Percentiles rank a stretch among this genome's conserved stretches.
Conservation (phyloP, 1,140 invertebrate species). For the Diachasma alloeum region DNA sequence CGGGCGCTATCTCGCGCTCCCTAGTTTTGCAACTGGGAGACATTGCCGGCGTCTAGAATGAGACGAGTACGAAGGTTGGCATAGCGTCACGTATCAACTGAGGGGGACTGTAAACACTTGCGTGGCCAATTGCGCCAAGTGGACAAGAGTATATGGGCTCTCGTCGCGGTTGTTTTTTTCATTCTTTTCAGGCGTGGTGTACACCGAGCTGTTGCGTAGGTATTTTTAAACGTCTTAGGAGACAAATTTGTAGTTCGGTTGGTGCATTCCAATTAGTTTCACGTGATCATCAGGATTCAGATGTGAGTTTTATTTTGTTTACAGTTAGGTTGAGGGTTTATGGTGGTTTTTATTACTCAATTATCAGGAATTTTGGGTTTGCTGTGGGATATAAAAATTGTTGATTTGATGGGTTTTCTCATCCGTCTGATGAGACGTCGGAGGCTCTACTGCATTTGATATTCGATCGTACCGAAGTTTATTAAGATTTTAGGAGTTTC, state of each 20-base stretch:
- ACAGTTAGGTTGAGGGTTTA: no score
- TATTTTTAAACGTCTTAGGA: slow-evolving; percentile 5
- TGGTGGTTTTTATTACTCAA: no score
- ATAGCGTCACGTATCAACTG: slow-evolving; percentile 58
- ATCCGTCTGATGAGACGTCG: no score
- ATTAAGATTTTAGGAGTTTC: no score
- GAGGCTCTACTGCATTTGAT: no score
- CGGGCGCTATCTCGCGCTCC: background rate
- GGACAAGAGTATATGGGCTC: slow-evolving; percentile 41
- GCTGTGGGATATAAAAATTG: no score
- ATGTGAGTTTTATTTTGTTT: no score
- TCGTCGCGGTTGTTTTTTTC: background rate
- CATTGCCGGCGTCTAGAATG: slow-evolving; percentile 22
- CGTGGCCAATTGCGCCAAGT: slow-evolving; percentile 61
- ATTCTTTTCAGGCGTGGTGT: background rate
- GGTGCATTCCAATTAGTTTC: background rate
- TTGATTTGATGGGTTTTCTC: no score
- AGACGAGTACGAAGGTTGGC: slow-evolving; percentile 40
- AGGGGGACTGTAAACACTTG: slow-evolving; percentile 64
- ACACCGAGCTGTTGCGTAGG: background rate
- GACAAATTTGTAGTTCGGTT: background rate
- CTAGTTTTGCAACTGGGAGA: background rate
- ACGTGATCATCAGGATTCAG: background rate
- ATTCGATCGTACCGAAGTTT: no score
- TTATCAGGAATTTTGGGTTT: no score